phyloP scores from a whole-genome alignment of 2,113 vertebrate genomes.

The Jaculus jaculus region DNA sequence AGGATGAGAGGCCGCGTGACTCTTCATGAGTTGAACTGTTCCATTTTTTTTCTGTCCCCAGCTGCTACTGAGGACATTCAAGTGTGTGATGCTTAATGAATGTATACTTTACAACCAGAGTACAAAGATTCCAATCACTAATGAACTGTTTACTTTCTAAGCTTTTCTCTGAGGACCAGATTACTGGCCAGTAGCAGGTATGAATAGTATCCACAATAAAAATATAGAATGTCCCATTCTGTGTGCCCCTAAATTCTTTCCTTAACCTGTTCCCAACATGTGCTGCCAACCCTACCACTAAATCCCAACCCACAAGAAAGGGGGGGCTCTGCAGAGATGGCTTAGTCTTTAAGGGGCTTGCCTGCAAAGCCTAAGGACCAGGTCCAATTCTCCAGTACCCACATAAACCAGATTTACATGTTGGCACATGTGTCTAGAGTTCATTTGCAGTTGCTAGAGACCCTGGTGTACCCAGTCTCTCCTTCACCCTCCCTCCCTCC shows the following conservation, averaged over 20 bases:
- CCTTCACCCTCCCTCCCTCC: too few relatives aligned
- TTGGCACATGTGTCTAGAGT: too few relatives aligned
- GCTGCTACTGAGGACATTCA: not conserved
- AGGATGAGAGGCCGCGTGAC: not conserved
- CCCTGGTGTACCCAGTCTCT: too few relatives aligned
- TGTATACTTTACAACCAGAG: not conserved
- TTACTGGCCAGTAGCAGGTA: not conserved
- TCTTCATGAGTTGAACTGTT: not conserved
- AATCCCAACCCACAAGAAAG: not conserved
- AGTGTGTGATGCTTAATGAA: not conserved
- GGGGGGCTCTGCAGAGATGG: too few relatives aligned
- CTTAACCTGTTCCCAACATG: not conserved
- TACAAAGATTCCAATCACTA: not conserved
- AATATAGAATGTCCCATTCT: not conserved
- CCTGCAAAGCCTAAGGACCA: too few relatives aligned
- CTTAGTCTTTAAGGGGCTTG: too few relatives aligned
- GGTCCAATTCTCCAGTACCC: too few relatives aligned
- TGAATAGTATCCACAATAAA: not conserved
- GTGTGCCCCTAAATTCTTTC: not conserved
- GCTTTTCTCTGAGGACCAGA: conserved; percentile 4
- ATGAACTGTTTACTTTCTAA: not conserved
- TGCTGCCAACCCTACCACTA: not conserved
- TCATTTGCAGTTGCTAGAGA: too few relatives aligned
- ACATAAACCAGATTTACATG: too few relatives aligned
- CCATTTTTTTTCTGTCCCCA: not conserved